Evolutionary conservation across 37 sponge, comb jelly and placozoan genomes (phyloP), one percentile per base, ranked within the genome.

Genomic region (Oopsacas minuta): DNA sequence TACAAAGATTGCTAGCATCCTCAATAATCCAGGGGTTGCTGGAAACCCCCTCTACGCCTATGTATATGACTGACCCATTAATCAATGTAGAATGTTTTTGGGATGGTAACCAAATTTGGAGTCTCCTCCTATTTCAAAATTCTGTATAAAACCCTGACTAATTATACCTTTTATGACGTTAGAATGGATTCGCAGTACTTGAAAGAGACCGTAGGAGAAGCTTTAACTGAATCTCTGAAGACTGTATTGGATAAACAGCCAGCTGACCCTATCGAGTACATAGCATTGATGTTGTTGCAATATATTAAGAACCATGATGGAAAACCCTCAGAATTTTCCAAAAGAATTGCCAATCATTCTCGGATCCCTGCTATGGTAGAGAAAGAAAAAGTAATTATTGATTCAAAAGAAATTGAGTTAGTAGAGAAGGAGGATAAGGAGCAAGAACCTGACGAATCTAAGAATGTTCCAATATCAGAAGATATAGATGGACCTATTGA

Each of bases 131-230:
- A n/a, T n/a, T n/a, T n/a, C n/a, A n/a, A n/a, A n/a, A n/a, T n/a
- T n/a, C n/a, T n/a, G n/a, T n/a, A n/a, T n/a, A n/a, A n/a, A n/a
- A n/a, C n/a, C n/a, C n/a, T n/a, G n/a, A n/a, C n/a, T n/a, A n/a
- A n/a, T n/a, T n/a, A n/a, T n/a, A n/a, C n/a, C n/a, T n/a, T n/a
- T n/a, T n/a, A n/a, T n/a, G n/a, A n/a, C 28, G 30, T 10, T 61
- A 83, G 81, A 42, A 91, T 91, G 92, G 92, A 91, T 51, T 87
- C 89, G 10, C 87, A 91, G 36, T 91, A 91, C 38, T 46, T 89
- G 39, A 87, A 52, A 32, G 38, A 39, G 23, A 84, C 85, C 0
- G 92, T 91, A 10, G 92, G 89, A 36, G 61, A 83, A 0, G 87
- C 84, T 28, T 39, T 91, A 38, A 85, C 85, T 0, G 52, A 85